Conservation (phyloP, 2,888 invertebrate species). For the Octonoba sinensis region DNA sequence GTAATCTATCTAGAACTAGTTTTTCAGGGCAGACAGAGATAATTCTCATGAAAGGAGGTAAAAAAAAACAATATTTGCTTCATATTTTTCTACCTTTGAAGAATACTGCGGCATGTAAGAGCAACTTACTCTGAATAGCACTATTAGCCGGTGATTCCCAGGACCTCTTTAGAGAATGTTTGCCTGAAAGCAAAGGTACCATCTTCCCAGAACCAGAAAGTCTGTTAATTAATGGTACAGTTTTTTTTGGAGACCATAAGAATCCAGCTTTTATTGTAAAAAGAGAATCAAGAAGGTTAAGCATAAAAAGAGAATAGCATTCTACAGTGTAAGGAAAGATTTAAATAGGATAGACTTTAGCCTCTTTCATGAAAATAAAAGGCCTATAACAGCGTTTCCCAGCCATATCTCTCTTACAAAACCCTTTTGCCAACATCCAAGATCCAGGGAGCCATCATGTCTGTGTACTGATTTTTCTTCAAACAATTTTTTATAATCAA, state of each 20-base stretch:
- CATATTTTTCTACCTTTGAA: not conserved
- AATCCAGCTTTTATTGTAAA: conserved; percentile 48
- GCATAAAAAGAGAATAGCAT: not conserved
- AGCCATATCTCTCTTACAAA: no score
- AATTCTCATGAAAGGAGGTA: not conserved
- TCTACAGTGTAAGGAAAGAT: no score
- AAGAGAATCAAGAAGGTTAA: conserved; percentile 33
- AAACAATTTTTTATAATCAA: no score
- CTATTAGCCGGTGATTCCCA: no score
- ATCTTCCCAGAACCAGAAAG: conserved; percentile 15
- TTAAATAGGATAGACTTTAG: no score
- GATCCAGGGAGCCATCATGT: no score
- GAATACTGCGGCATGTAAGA: not conserved
- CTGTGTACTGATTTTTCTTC: no score
- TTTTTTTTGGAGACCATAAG: conserved; percentile 42
- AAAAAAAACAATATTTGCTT: not conserved
- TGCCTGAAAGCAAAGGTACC: conserved; percentile 16
- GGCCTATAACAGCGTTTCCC: no score
- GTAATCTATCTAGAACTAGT: no score
- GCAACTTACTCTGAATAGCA: conserved; percentile 32
- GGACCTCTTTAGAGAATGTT: conserved; percentile 19
- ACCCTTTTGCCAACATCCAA: no score
- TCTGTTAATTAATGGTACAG: conserved; percentile 18
- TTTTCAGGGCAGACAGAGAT: not conserved
- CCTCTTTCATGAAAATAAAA: no score